Percentiles rank a stretch among this genome's conserved stretches.
Conservation (phyloP, 2,888 invertebrate species). For the Torymus texanus region DNA sequence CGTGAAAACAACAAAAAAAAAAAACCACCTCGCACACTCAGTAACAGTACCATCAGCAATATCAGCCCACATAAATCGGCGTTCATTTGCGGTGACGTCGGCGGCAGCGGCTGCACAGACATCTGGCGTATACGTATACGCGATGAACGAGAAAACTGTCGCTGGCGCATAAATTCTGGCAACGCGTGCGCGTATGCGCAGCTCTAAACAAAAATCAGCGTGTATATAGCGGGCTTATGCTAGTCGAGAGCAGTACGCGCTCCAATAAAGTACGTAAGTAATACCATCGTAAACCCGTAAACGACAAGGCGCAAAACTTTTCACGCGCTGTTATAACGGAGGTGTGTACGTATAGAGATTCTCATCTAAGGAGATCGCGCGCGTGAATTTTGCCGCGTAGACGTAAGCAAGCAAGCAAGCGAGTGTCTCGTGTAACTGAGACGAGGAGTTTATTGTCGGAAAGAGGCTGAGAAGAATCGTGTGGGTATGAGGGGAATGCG, state of each 20-base stretch:
- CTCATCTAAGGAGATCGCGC: background rate
- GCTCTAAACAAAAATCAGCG: constrained; percentile 3
- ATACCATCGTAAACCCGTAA: constrained; percentile 38
- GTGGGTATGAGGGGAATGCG: no score
- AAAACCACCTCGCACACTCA: no score
- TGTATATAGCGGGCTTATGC: no score
- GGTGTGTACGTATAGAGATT: constrained; percentile 9
- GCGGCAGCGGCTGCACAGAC: no score
- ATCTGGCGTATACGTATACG: background rate
- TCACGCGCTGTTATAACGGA: constrained; percentile 27
- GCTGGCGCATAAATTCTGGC: constrained; percentile 18
- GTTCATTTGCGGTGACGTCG: background rate
- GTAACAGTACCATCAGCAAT: constrained; percentile 11
- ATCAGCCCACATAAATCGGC: constrained; percentile 40
- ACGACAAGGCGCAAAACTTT: constrained; percentile 11
- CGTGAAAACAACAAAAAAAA: no score
- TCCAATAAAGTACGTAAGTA: constrained; percentile 41
- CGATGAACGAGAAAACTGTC: constrained; percentile 25
- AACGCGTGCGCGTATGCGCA: background rate
- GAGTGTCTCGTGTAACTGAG: no score
- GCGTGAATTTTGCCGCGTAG: no score
- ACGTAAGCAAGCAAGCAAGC: no score
- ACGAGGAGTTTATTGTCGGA: background rate
- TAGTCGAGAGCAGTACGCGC: background rate
- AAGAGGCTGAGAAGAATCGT: constrained; percentile 1